Percentiles rank a stretch among this genome's conserved stretches.
phyloP scores from a whole-genome alignment of 2,797 vertebrate genomes.

The Ctenochaetus hawaiiensis region DNA sequence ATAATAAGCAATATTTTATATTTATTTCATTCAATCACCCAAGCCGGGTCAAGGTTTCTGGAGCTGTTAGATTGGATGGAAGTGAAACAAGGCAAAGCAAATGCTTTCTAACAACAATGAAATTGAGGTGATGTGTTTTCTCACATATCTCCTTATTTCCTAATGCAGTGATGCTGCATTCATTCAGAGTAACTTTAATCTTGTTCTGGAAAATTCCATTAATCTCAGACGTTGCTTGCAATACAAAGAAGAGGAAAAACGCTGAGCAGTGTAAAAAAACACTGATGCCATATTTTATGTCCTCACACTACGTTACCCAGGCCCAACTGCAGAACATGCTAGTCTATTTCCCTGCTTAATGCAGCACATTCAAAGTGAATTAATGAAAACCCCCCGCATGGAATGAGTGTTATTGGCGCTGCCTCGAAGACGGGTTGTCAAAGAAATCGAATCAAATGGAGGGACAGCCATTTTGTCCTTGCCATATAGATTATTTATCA shows the following conservation, averaged over 20 bases:
- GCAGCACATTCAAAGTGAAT: constrained; percentile 74
- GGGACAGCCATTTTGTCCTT: constrained; percentile 81
- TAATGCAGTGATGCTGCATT: constrained; percentile 73
- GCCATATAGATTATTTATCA: constrained; percentile 85
- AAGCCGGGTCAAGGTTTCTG: constrained; percentile 57
- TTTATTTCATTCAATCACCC: constrained; percentile 61
- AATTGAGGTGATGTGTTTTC: constrained; percentile 77
- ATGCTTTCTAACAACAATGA: constrained; percentile 77
- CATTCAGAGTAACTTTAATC: constrained; percentile 76
- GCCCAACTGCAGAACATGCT: constrained; percentile 61
- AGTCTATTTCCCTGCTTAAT: constrained; percentile 74
- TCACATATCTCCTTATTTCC: constrained; percentile 74
- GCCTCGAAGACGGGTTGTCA: constrained; percentile 70
- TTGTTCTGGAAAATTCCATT: constrained; percentile 80
- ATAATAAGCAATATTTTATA: constrained; percentile 64
- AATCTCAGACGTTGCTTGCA: constrained; percentile 73
- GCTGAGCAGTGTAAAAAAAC: constrained; percentile 75
- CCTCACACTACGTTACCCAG: constrained; percentile 63
- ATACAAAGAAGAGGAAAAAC: constrained; percentile 73
- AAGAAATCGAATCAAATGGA: constrained; percentile 79
- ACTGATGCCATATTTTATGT: constrained; percentile 75
- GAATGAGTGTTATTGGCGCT: constrained; percentile 59
- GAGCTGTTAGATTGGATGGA: constrained; percentile 68
- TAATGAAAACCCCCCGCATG: constrained; percentile 58
- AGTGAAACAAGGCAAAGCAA: constrained; percentile 67